Evolutionary conservation across 2,888 invertebrate genomes (phyloP).

Genomic region (Baronia brevicornis): DNA sequence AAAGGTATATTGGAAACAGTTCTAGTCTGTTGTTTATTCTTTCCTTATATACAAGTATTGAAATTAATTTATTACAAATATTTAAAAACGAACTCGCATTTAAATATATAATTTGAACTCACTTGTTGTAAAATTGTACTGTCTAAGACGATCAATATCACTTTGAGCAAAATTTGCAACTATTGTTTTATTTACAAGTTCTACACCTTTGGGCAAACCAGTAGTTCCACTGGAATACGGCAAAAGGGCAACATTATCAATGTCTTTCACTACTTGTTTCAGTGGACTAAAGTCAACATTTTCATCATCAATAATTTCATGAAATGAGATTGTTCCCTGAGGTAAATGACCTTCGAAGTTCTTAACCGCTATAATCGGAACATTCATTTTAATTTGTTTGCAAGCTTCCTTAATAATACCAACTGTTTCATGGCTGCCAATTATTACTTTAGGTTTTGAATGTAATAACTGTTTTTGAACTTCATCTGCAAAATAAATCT

Average conservation of each 20-base stretch:
- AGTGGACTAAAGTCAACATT: slow-evolving; percentile 64
- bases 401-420: slow-evolving; percentile 59
- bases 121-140: slow-evolving; percentile 48
- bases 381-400: slow-evolving; percentile 46
- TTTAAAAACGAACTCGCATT: not conserved
- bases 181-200: slow-evolving; percentile 76
- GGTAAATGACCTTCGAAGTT: slow-evolving; percentile 41
- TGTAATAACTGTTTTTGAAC: slow-evolving; percentile 77
- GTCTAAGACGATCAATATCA: slow-evolving; percentile 27
- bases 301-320: slow-evolving; percentile 67
- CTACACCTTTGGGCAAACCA: slow-evolving; percentile 85
- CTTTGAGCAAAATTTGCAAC: slow-evolving; percentile 56
- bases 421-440: slow-evolving; percentile 73
- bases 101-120: slow-evolving; percentile 20
- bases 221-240: slow-evolving; percentile 92
- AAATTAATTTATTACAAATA: no score
- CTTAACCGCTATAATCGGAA: slow-evolving; percentile 65
- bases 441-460: slow-evolving; percentile 76
- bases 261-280: slow-evolving; percentile 40
- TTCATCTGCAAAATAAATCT: slow-evolving; percentile 75
- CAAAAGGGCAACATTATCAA: slow-evolving; percentile 77
- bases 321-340: slow-evolving; percentile 73
- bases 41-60: no score
- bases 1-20: no score
- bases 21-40: no score